Evolutionary conservation across 1,140 invertebrate genomes (phyloP).

Genomic region (Armadillidium nasatum): DNA sequence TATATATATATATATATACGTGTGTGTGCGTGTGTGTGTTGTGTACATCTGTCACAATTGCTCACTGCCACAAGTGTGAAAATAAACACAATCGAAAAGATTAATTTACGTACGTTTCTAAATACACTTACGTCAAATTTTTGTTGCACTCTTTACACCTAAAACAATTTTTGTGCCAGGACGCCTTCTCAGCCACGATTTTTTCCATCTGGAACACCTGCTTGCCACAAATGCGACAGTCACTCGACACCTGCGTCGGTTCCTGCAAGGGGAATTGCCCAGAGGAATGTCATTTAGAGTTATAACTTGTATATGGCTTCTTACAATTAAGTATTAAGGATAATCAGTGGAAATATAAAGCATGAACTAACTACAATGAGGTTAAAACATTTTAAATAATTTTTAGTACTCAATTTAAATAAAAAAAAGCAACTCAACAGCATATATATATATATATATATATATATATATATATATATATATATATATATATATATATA

Average conservation of each 20-base stretch:
- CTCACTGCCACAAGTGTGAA: background rate
- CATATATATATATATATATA: no score
- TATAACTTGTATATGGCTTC: no score
- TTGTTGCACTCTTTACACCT: conserved; percentile 82
- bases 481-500: no score
- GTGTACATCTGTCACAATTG: no score
- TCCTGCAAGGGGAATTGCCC: conserved; percentile 25
- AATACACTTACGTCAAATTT: conserved; percentile 66
- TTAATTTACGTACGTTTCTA: background rate
- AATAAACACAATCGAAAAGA: background rate
- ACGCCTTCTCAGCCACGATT: conserved; percentile 74
- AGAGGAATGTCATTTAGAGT: background rate
- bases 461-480: no score
- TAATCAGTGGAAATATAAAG: no score
- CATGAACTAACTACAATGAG: no score
- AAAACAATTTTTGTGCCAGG: conserved; percentile 90
- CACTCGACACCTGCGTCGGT: conserved; percentile 33
- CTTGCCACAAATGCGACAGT: conserved; percentile 61
- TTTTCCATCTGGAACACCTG: conserved; percentile 91
- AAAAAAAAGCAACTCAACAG: no score
- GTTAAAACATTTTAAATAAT: no score
- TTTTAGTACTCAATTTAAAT: no score
- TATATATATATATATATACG: conserved; percentile 23
- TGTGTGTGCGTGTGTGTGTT: no score
- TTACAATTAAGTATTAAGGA: no score